phyloP scores from a whole-genome alignment of 2,888 invertebrate species.

The Yponomeuta sedellus region DNA sequence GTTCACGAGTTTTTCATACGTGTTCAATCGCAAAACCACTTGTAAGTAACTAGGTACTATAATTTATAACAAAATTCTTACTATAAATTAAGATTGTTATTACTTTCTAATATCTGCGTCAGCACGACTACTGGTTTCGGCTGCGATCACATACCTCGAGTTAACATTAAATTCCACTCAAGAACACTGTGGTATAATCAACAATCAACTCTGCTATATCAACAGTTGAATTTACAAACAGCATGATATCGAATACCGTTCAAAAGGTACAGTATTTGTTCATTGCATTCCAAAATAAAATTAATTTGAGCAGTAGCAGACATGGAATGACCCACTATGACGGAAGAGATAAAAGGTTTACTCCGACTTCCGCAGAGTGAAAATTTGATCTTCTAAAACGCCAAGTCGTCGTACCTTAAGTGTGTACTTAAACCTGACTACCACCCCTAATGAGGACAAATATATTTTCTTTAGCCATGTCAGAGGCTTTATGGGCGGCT shows the following conservation, averaged over 20 bases:
- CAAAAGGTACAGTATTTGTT: conserved; percentile 32
- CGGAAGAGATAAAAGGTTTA: neutral
- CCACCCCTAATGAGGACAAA: too few species aligned
- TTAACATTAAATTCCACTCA: neutral
- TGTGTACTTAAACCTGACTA: too few species aligned
- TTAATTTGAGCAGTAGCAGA: conserved; percentile 28
- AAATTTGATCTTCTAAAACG: too few species aligned
- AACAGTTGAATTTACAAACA: neutral
- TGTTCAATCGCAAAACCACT: too few species aligned
- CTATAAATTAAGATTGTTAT: too few species aligned
- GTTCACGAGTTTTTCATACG: neutral
- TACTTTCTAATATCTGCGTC: neutral
- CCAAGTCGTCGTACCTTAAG: too few species aligned
- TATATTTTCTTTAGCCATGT: too few species aligned
- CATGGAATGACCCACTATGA: neutral
- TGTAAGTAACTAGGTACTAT: too few species aligned
- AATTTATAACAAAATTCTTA: too few species aligned
- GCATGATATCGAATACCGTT: neutral
- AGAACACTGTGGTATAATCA: neutral
- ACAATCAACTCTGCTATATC: conserved; percentile 1
- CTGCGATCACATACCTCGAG: neutral
- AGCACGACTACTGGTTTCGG: neutral
- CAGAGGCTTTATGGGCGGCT: too few species aligned
- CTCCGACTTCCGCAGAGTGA: neutral
- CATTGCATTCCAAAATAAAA: conserved; percentile 39